phyloP scores from a whole-genome alignment of 2,797 vertebrate genomes.

The Clamator glandarius region DNA sequence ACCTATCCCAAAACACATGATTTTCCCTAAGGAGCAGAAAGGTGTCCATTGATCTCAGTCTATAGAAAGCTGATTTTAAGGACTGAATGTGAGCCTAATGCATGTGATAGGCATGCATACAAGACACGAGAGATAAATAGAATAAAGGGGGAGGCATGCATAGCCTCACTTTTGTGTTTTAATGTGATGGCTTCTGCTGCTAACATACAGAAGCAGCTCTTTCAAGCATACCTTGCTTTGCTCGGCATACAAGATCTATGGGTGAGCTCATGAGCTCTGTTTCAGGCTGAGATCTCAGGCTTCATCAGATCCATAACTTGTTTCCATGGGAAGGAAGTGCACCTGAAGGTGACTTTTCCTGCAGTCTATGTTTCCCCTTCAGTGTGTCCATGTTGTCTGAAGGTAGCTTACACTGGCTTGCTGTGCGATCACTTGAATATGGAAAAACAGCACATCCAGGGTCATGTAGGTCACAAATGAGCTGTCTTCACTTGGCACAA shows the following conservation, averaged over 20 bases:
- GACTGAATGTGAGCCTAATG: not conserved
- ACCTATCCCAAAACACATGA: not conserved
- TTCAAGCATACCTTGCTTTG: not conserved
- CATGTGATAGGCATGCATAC: not conserved
- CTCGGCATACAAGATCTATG: not conserved
- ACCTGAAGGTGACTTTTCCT: not conserved
- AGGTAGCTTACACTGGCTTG: not conserved
- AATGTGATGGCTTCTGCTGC: not conserved
- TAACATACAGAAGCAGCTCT: not conserved
- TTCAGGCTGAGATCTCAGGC: not conserved
- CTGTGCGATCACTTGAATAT: not conserved
- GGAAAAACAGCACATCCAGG: not conserved
- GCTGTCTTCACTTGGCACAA: not conserved
- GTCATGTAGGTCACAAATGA: not conserved
- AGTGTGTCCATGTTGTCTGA: accelerated
- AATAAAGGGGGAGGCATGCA: not conserved
- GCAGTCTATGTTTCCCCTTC: not conserved
- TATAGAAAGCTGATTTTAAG: not conserved
- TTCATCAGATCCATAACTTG: not conserved
- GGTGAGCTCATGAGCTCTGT: accelerated
- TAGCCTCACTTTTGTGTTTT: not conserved
- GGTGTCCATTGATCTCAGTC: not conserved
- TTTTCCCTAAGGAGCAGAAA: not conserved
- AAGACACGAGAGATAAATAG: not conserved
- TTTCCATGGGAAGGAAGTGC: not conserved